A percentile compares a stretch with the other conserved stretches of the same genome.
These are phyloP conservation scores for Watsonalla binaria DNA, from an alignment of 2,888 invertebrate genomes.

Conservation along the genomic window DNA sequence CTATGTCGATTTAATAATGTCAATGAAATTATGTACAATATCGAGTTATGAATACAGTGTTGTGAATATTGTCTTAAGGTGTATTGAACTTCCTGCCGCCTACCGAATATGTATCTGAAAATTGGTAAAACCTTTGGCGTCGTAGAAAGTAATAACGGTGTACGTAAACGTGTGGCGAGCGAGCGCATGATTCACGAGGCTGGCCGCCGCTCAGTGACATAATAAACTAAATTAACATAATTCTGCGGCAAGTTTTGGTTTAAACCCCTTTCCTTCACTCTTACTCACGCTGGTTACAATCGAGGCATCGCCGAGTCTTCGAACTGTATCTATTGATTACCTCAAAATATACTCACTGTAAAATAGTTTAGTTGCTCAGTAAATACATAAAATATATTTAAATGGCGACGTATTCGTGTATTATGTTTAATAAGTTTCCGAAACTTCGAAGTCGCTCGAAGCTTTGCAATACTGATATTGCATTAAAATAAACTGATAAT, in stretches of 20 bases:
- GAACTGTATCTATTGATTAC: neutral
- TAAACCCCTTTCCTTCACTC: conserved; percentile 56
- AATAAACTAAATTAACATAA: conserved; percentile 74
- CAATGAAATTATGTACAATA: neutral
- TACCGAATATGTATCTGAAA: conserved; percentile 11
- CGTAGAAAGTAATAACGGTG: conserved; percentile 76
- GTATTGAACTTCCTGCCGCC: neutral
- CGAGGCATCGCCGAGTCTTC: conserved; percentile 29
- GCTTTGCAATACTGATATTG: no score
- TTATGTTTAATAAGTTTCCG: no score
- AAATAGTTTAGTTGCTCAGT: no score
- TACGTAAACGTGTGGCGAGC: conserved; percentile 43
- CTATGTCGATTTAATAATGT: neutral
- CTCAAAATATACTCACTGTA: no score
- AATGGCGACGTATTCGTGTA: no score
- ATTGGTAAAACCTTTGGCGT: conserved; percentile 41
- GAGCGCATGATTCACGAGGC: conserved; percentile 68
- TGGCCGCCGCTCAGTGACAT: conserved; percentile 61
- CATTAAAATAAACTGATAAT: no score
- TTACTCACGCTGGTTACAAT: conserved; percentile 44
- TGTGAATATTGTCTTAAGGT: neutral
- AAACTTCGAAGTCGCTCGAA: no score
- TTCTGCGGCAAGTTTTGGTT: conserved; percentile 44
- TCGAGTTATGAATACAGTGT: neutral
- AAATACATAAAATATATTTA: no score